Percentiles rank a stretch among this genome's conserved stretches.
These are phyloP conservation scores for Diachasma alloeum DNA, from an alignment of 1,140 invertebrate species.

Conservation along the genomic window DNA sequence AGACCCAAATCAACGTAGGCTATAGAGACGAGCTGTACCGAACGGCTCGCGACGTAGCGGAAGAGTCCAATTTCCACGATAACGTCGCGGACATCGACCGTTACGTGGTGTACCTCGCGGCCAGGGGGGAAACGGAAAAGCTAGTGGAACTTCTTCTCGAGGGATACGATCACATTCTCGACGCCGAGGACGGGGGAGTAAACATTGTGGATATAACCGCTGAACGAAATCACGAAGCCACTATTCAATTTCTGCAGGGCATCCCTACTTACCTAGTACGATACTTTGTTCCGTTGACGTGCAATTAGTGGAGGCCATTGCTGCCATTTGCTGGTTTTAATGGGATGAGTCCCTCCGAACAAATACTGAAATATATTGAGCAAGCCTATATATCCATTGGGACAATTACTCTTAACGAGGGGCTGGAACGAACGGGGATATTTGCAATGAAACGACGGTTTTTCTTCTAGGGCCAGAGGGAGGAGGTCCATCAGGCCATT, in stretches of 20 bases:
- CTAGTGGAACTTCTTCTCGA: conserved; percentile 80
- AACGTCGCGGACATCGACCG: conserved; percentile 86
- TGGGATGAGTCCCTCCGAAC: too few species aligned
- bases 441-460: too few species aligned
- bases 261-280: conserved; percentile 78
- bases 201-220: conserved; percentile 75
- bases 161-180: conserved; percentile 88
- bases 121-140: conserved; percentile 78
- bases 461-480: conserved; percentile 71
- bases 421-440: too few species aligned
- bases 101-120: conserved; percentile 78
- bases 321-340: too few species aligned
- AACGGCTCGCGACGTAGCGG: conserved; percentile 86
- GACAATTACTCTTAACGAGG: too few species aligned
- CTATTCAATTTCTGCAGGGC: conserved; percentile 72
- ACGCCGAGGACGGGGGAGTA: conserved; percentile 74
- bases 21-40: conserved; percentile 83
- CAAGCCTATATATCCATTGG: too few species aligned
- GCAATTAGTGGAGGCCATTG: too few species aligned
- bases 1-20: conserved; percentile 79
- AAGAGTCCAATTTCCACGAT: conserved; percentile 77
- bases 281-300: neutral
- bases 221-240: conserved; percentile 71
- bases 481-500: conserved; percentile 79
- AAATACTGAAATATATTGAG: too few species aligned